These are phyloP conservation scores for Noctua janthe DNA, from an alignment of 2,888 invertebrate genomes.

Conservation along the genomic window DNA sequence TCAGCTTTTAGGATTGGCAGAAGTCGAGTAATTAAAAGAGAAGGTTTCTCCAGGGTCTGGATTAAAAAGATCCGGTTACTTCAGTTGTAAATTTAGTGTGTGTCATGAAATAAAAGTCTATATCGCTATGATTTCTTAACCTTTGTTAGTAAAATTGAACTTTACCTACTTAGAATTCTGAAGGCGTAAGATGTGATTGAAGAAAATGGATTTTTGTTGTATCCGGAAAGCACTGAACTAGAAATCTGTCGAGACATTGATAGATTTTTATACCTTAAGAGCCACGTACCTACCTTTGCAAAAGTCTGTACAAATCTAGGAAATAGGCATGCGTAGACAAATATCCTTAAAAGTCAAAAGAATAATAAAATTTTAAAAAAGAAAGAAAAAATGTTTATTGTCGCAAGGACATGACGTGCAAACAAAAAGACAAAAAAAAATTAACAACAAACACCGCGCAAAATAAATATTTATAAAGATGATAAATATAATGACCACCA, in stretches of 20 bases:
- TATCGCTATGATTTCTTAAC: background rate
- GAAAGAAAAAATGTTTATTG: background rate
- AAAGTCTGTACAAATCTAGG: background rate
- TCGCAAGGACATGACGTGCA: too few species aligned
- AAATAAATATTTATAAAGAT: background rate
- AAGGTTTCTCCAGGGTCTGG: background rate
- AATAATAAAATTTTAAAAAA: background rate
- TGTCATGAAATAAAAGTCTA: background rate
- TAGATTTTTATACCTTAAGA: conserved; percentile 15
- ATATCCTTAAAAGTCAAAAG: background rate
- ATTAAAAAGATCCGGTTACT: background rate
- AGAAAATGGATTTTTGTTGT: conserved; percentile 43
- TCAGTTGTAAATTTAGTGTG: too few species aligned
- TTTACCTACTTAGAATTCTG: conserved; percentile 27
- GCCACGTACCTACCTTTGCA: background rate
- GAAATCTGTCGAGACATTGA: conserved; percentile 36
- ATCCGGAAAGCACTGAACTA: conserved; percentile 22
- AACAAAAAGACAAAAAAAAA: background rate
- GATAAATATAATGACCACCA: too few species aligned
- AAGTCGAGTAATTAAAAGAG: background rate
- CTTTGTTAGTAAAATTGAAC: background rate
- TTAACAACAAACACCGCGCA: background rate
- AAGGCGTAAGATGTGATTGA: conserved; percentile 26
- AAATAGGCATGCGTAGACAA: background rate
- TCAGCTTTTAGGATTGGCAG: background rate